Evolutionary conservation across 2,113 vertebrate genomes (phyloP).

Genomic region (Urocolius indicus): DNA sequence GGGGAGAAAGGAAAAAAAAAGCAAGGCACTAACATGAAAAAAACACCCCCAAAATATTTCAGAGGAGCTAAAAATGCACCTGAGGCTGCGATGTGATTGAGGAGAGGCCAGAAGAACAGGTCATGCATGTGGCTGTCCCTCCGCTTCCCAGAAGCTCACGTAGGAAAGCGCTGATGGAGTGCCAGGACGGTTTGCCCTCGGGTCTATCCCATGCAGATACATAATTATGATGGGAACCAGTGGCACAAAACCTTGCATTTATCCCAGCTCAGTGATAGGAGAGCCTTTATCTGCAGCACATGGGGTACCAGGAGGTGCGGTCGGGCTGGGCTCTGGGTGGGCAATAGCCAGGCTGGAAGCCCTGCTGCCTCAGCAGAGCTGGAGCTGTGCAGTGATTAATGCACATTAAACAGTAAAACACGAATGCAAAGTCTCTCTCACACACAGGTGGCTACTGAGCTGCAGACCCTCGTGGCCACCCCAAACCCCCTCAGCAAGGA

Average conservation of each 20-base stretch:
- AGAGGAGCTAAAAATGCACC: constrained; percentile 36
- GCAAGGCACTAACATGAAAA: neutral
- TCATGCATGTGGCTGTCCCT: constrained; percentile 76
- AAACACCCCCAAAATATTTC: neutral
- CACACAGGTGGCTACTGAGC: neutral
- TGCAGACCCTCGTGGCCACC: neutral
- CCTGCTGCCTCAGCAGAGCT: neutral
- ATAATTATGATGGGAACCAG: constrained; percentile 23
- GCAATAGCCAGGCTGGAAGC: neutral
- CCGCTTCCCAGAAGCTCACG: constrained; percentile 36
- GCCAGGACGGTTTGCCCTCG: constrained; percentile 62
- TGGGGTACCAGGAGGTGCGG: fast-evolving
- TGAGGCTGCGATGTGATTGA: constrained; percentile 28
- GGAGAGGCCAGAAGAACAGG: constrained; percentile 79
- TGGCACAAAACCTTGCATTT: neutral
- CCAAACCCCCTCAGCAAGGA: neutral
- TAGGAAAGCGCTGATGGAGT: constrained; percentile 63
- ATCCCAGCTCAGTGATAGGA: neutral
- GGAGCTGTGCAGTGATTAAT: neutral
- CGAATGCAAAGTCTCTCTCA: neutral
- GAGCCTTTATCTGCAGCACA: neutral
- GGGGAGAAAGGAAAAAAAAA: neutral
- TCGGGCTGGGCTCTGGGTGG: neutral
- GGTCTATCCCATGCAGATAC: constrained; percentile 47
- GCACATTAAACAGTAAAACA: neutral